These are phyloP conservation scores for Ctenopoma multispine DNA, from an alignment of 2,797 vertebrate genomes.

Conservation along the genomic window DNA sequence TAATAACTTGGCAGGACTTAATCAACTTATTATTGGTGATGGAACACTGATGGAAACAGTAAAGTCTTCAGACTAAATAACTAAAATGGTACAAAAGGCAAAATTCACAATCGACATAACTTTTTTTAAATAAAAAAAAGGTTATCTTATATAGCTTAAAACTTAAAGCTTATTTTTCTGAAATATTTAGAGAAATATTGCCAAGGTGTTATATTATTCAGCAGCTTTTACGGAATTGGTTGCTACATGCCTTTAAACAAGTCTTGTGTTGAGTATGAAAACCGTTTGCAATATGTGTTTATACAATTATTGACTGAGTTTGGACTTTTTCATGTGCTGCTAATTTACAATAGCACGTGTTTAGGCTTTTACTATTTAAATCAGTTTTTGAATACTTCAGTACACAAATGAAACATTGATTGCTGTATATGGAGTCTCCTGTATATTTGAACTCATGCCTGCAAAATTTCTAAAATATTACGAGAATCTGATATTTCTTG, in stretches of 20 bases:
- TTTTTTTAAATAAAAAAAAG: too few species aligned
- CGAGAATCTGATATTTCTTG: too few species aligned
- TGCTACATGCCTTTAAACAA: not conserved
- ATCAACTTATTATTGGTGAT: not conserved
- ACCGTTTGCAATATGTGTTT: not conserved
- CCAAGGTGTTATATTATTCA: conserved; percentile 31
- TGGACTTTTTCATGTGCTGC: not conserved
- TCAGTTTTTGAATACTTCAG: too few species aligned
- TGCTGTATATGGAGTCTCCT: too few species aligned
- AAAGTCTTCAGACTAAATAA: too few species aligned
- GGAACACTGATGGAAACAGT: not conserved
- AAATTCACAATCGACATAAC: too few species aligned
- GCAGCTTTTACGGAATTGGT: conserved; percentile 33
- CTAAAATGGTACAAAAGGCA: too few species aligned
- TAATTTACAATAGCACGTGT: not conserved
- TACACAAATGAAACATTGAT: too few species aligned
- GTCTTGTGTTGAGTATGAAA: conserved; percentile 12
- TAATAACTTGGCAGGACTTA: conserved; percentile 20
- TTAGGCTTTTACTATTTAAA: not conserved
- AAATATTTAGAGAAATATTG: not conserved
- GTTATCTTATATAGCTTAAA: not conserved
- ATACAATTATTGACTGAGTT: too few species aligned
- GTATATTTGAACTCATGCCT: too few species aligned
- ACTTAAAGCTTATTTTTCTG: not conserved
- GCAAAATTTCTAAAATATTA: too few species aligned